Percentiles rank a stretch among this genome's conserved stretches.
Evolutionary conservation across 2,113 vertebrate species (phyloP).

Genomic region (Puma concolor): DNA sequence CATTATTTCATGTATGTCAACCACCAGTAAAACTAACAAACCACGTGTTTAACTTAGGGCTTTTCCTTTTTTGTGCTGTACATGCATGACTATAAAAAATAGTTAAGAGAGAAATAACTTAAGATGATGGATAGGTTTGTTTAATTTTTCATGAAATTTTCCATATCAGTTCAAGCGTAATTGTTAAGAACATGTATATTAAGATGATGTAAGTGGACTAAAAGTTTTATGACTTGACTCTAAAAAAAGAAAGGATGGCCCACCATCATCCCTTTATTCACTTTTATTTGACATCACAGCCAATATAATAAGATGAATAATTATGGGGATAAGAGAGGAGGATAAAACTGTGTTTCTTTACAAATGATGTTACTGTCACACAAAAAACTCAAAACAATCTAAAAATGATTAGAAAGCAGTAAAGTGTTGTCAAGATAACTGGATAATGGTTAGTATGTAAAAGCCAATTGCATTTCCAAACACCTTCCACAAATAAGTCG

Average conservation of each 20-base stretch:
- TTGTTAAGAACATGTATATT: not conserved
- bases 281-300: not conserved
- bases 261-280: not conserved
- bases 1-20: not conserved
- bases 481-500: not conserved
- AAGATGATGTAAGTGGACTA: not conserved
- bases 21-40: not conserved
- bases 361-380: not conserved
- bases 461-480: not conserved
- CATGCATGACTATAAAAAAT: not conserved
- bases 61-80: not conserved
- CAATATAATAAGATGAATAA: not conserved
- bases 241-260: not conserved
- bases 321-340: not conserved
- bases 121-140: not conserved
- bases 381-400: not conserved
- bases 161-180: not conserved
- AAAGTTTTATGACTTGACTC: not conserved
- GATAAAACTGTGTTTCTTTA: not conserved
- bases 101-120: not conserved
- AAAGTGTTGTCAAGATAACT: not conserved
- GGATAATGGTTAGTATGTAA: not conserved
- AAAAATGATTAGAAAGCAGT: not conserved
- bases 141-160: not conserved
- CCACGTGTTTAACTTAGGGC: not conserved